A percentile compares a stretch with the other conserved stretches of the same genome.
phyloP scores from a whole-genome alignment of 2,113 vertebrate species.

The Indicator indicator region DNA sequence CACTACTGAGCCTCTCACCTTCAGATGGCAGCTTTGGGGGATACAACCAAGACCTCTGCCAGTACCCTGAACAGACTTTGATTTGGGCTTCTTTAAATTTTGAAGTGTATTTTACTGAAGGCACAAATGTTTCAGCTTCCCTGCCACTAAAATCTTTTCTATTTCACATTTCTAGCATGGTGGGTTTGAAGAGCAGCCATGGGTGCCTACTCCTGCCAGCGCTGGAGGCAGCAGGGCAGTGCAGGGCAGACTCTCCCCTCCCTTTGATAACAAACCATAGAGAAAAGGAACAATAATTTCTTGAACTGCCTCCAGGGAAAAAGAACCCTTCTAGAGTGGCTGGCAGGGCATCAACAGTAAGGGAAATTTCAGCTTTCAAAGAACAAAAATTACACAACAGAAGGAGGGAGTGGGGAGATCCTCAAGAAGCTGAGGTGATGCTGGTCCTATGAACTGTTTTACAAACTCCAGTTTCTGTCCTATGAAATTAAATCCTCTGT shows the following conservation, averaged over 20 bases:
- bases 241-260: conserved; percentile 26
- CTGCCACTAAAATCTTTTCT: not conserved
- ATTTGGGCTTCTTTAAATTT: not conserved
- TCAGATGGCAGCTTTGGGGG: not conserved
- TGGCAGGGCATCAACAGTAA: conserved; percentile 63
- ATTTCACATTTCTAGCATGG: not conserved
- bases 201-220: not conserved
- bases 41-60: not conserved
- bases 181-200: not conserved
- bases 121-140: not conserved
- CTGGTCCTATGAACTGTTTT: conserved; percentile 1
- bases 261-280: conserved; percentile 49
- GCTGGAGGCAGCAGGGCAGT: conserved; percentile 9
- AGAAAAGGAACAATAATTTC: conserved; percentile 62
- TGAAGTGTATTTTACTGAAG: not conserved
- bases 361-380: conserved; percentile 72
- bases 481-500: not conserved
- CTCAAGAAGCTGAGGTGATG: not conserved
- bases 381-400: not conserved
- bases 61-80: not conserved
- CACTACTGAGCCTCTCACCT: not conserved
- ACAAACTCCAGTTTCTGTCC: not conserved
- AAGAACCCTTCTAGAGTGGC: conserved; percentile 62
- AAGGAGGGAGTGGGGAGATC: not conserved
- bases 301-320: conserved; percentile 73